Conservation (phyloP, 2,113 vertebrate genomes). For the Caranx ignobilis region DNA sequence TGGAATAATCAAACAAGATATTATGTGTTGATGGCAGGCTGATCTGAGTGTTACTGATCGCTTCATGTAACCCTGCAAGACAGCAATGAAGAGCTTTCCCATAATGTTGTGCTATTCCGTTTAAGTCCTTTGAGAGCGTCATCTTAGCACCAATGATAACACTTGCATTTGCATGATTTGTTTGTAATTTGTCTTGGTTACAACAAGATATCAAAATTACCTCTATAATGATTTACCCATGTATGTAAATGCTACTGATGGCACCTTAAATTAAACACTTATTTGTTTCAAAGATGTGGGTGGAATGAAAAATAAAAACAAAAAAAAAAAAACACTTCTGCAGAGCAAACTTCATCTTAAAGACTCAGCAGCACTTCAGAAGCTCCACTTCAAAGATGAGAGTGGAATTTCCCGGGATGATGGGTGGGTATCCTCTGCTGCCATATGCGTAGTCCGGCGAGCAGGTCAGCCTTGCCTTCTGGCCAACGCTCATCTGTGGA, state of each 20-base stretch:
- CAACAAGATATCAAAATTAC: conserved; percentile 1
- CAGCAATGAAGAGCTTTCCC: neutral
- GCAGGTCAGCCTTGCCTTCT: conserved; percentile 90
- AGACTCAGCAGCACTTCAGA: conserved; percentile 84
- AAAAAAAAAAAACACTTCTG: neutral
- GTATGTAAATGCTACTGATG: conserved; percentile 33
- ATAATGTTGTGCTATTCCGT: neutral
- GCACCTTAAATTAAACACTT: conserved; percentile 38
- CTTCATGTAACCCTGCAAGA: neutral
- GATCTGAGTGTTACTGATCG: too few species aligned
- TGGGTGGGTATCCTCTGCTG: conserved; percentile 85
- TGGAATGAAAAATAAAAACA: conserved; percentile 33
- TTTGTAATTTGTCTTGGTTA: conserved; percentile 1
- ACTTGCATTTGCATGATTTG: neutral
- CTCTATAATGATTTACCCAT: conserved; percentile 8
- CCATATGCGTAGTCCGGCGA: conserved; percentile 93
- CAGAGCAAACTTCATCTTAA: conserved; percentile 70
- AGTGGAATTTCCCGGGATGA: conserved; percentile 91
- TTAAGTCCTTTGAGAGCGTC: neutral
- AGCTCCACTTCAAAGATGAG: conserved; percentile 95
- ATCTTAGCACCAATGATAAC: conserved; percentile 6
- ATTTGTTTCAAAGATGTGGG: conserved; percentile 51
- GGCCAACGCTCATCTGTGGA: conserved; percentile 92
- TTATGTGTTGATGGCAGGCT: neutral
- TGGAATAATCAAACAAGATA: neutral